These are phyloP conservation scores for Stenodera caucasica DNA, from an alignment of 2,888 invertebrate genomes.

Conservation along the genomic window DNA sequence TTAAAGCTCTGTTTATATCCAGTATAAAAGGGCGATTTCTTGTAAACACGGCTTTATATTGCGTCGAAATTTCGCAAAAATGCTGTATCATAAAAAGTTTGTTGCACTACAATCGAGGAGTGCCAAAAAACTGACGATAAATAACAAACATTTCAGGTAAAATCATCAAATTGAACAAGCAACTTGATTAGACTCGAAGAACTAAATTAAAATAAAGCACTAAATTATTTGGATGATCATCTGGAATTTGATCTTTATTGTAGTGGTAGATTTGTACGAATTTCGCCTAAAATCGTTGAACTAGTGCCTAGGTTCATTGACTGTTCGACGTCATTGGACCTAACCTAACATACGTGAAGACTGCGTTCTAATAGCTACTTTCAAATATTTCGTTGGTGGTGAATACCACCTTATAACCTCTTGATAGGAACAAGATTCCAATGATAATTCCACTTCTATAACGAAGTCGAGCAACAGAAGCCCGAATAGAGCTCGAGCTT, in stretches of 20 bases:
- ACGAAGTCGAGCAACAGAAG: no score
- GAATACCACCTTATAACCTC: conserved; percentile 28
- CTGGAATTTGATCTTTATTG: conserved; percentile 13
- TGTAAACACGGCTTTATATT: no score
- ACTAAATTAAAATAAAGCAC: no score
- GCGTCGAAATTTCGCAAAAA: conserved; percentile 10
- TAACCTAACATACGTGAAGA: conserved; percentile 46
- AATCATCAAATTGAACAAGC: not conserved
- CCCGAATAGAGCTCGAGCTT: no score
- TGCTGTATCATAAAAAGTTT: conserved; percentile 17
- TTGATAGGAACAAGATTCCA: not conserved
- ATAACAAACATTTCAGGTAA: not conserved
- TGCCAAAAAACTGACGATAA: no score
- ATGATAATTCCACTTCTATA: not conserved
- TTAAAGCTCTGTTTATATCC: no score
- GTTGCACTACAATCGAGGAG: conserved; percentile 13
- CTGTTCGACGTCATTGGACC: conserved; percentile 44
- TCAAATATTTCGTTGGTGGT: conserved; percentile 33
- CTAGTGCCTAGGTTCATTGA: conserved; percentile 41
- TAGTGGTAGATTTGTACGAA: conserved; percentile 20
- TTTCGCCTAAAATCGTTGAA: conserved; percentile 36
- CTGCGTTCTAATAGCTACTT: conserved; percentile 35
- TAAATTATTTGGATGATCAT: no score
- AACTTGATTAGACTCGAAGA: no score
- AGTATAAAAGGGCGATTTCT: not conserved